Conservation (phyloP, 2,888 invertebrate species). For the Penaeus monodon region DNA sequence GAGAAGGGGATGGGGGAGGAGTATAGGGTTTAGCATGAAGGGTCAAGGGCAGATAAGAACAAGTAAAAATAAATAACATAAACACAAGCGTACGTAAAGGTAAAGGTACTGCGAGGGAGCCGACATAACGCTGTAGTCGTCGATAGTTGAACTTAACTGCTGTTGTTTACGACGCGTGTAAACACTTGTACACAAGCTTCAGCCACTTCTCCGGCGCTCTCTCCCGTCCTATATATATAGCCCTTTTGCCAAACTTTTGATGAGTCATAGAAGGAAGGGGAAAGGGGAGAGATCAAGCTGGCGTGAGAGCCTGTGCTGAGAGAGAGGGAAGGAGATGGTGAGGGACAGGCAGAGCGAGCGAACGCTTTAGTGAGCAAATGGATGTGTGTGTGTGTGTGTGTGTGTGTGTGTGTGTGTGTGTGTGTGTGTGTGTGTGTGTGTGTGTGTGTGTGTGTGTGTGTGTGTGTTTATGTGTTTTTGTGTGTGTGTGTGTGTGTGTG, state of each 20-base stretch:
- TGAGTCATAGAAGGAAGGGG: neutral
- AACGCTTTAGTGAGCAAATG: neutral
- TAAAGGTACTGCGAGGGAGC: neutral
- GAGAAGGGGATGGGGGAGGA: neutral
- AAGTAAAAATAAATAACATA: neutral
- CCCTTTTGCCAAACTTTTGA: no score
- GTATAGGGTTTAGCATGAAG: neutral
- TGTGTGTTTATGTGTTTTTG: neutral
- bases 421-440: conserved; percentile 14
- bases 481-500: neutral
- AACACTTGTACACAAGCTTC: no score
- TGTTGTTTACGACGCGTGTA: no score
- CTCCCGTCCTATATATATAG: no score
- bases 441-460: neutral
- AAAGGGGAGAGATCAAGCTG: neutral
- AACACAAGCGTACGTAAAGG: neutral
- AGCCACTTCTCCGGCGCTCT: no score
- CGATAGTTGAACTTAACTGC: neutral
- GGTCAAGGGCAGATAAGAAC: neutral
- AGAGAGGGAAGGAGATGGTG: neutral
- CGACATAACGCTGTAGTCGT: no score
- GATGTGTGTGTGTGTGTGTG: neutral
- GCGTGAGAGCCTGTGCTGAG: conserved; percentile 1
- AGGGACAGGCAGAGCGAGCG: neutral
- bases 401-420: neutral